Conservation (phyloP, 2,113 vertebrate genomes). For the Cygnus atratus region DNA sequence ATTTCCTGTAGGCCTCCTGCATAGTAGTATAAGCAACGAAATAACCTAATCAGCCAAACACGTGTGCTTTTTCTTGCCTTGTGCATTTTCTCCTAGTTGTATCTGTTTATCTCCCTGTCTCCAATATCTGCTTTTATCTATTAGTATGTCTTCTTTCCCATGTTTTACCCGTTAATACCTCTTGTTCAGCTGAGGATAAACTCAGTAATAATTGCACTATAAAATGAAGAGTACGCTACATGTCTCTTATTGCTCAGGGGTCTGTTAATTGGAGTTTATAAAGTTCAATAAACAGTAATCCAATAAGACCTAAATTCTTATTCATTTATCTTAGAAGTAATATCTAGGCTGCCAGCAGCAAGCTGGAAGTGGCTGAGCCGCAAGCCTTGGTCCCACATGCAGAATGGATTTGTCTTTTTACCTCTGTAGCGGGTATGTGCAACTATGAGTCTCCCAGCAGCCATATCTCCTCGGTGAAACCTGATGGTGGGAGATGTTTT, state of each 20-base stretch:
- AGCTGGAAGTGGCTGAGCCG: slow-evolving; percentile 42
- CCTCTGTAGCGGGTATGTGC: neutral
- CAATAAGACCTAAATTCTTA: slow-evolving; percentile 84
- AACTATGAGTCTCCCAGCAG: neutral
- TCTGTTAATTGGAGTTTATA: slow-evolving; percentile 87
- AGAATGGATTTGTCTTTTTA: slow-evolving; percentile 20
- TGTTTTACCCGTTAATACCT: slow-evolving; percentile 79
- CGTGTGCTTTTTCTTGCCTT: neutral
- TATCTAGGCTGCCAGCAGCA: slow-evolving; percentile 70
- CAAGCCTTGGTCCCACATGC: neutral
- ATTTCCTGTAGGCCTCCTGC: slow-evolving; percentile 5
- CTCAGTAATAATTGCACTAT: slow-evolving; percentile 81
- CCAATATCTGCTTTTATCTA: slow-evolving; percentile 74
- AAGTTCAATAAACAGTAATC: slow-evolving; percentile 87
- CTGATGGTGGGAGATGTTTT: neutral
- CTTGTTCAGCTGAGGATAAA: slow-evolving; percentile 82
- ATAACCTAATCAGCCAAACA: slow-evolving; percentile 38
- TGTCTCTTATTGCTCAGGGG: slow-evolving; percentile 82
- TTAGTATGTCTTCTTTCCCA: slow-evolving; percentile 68
- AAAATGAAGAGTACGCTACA: slow-evolving; percentile 76
- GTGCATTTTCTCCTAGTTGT: slow-evolving; percentile 39
- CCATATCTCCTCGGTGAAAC: neutral
- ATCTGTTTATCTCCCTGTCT: slow-evolving; percentile 65
- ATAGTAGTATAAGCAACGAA: neutral
- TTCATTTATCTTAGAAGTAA: slow-evolving; percentile 86